Evolutionary conservation across 2,888 invertebrate genomes (phyloP).

Genomic region (Diploptera punctata): DNA sequence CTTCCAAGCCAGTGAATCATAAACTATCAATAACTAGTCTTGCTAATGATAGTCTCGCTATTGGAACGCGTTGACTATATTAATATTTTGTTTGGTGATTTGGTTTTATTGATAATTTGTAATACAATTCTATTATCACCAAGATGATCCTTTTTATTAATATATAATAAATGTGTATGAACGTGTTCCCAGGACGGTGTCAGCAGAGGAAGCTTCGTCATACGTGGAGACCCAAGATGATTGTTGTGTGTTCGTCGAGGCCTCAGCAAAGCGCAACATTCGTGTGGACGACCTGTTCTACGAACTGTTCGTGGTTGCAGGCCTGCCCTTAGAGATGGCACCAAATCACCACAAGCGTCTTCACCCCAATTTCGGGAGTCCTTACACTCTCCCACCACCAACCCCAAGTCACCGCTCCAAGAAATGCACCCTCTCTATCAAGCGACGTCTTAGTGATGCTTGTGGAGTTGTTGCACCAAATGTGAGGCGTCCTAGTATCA

Average conservation of each 20-base stretch:
- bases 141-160: no score
- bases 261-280: constrained; percentile 81
- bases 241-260: constrained; percentile 80
- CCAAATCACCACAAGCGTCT: constrained; percentile 86
- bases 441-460: constrained; percentile 82
- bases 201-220: constrained; percentile 76
- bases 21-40: no score
- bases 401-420: constrained; percentile 70
- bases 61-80: no score
- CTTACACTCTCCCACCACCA: constrained; percentile 75
- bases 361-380: constrained; percentile 73
- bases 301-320: constrained; percentile 81
- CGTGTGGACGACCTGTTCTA: constrained; percentile 86
- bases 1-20: no score
- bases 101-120: no score
- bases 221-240: constrained; percentile 80
- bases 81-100: no score
- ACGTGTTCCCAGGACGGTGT: constrained; percentile 68
- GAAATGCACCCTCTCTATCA: constrained; percentile 81
- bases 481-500: constrained; percentile 83
- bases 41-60: no score
- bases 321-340: constrained; percentile 87
- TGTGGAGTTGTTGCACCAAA: constrained; percentile 91
- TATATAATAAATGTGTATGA: no score
- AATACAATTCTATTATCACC: no score